Evolutionary conservation across 2,888 invertebrate genomes (phyloP), one percentile per base, ranked within the genome.

Genomic region (Amiota communis): DNA sequence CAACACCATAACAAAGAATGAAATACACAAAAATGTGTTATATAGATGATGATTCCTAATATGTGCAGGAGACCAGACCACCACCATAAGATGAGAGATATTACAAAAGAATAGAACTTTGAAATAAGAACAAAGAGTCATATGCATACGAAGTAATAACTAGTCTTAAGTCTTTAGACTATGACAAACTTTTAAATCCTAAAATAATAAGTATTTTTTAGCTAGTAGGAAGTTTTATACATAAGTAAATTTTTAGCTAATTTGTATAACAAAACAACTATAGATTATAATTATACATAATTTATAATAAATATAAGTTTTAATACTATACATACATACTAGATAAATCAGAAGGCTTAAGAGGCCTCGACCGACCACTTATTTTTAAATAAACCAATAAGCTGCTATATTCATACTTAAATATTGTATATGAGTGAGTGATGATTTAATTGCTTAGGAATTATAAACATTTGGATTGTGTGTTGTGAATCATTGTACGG

Each of bases 1-100:
- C 79, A 68, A 86, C 87, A 15, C 88, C 88, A 75, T 88, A 88
- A 80, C 85, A 76, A 64, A 79, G 81, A 69, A 80, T 84, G 82
- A 79, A 84, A 84, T 82, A 83, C 73, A 84, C 78, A 51, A 72
- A 75, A 74, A 76, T 78, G 74, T 85, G 83, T 84, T 84, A 81
- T 77, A 70, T 74, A 68, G 85, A 85, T 75, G 85, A 85, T 75
- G 80, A 79, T 71, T 76, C 78, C 69, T 75, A 75, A 74, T 72
- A 48, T 57, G 56, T 20, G 36, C n/a, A n/a, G n/a, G n/a, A 15
- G 36, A 36, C 36, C 36, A 36, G 36, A 36, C 6, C 36, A 36
- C n/a, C n/a, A n/a, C n/a, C 4, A 36, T 36, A 36, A 36, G 36
- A 36, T 6, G 4, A 36, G 2, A 6, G 36, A 36, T 36, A 6